A percentile compares a stretch with the other conserved stretches of the same genome.
Evolutionary conservation across 64 coral and sea anemone species (phyloP).

Genomic region (Montipora sp.): DNA sequence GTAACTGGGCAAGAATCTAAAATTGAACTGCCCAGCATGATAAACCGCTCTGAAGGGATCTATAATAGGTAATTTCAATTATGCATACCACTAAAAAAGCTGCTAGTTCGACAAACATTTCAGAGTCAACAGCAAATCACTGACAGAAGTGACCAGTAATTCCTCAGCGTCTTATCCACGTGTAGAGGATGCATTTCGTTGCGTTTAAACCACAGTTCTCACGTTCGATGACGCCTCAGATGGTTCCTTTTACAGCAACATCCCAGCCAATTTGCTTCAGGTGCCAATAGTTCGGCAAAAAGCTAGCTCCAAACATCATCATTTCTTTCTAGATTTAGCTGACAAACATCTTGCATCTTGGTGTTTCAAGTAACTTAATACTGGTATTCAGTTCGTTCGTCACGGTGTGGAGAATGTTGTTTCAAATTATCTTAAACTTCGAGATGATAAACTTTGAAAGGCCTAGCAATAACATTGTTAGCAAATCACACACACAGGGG

Average conservation of each 20-base stretch:
- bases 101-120: background rate
- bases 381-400: background rate
- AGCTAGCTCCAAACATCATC: background rate
- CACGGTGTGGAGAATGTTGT: too few relatives aligned
- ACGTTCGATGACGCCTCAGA: too few relatives aligned
- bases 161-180: too few relatives aligned
- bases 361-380: background rate
- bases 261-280: too few relatives aligned
- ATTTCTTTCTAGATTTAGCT: background rate
- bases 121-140: background rate
- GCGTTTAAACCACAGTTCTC: too few relatives aligned
- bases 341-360: background rate
- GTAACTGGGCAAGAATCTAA: background rate
- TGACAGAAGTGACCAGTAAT: background rate
- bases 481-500: background rate
- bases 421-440: too few relatives aligned
- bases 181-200: too few relatives aligned
- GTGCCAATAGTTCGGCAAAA: too few relatives aligned
- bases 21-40: background rate
- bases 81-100: background rate
- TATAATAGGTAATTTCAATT: constrained; percentile 30
- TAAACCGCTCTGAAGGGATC: constrained; percentile 13
- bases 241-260: too few relatives aligned
- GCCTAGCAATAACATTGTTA: background rate
- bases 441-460: background rate